These are phyloP conservation scores for Oreortyx pictus DNA, from an alignment of 2,797 vertebrate genomes.

Conservation along the genomic window DNA sequence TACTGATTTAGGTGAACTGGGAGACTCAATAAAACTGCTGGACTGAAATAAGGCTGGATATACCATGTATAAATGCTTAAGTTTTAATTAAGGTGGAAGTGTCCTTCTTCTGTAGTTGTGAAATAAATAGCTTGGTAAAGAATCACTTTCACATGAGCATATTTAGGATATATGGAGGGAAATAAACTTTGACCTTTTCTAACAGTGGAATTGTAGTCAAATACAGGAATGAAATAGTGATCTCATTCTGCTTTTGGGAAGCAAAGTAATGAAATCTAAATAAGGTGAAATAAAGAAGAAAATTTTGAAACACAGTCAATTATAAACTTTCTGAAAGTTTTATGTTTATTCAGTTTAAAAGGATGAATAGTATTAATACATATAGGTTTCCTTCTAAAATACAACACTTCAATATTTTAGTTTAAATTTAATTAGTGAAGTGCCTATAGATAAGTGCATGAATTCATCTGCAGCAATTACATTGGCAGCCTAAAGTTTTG, in stretches of 20 bases:
- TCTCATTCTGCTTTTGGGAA: background rate
- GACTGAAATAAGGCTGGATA: background rate
- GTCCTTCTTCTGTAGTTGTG: background rate
- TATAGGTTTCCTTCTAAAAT: background rate
- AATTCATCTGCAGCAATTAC: background rate
- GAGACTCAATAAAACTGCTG: background rate
- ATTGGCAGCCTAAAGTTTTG: background rate
- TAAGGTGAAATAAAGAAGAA: background rate
- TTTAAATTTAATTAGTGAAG: background rate
- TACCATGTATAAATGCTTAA: background rate
- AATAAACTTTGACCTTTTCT: slow-evolving; percentile 5
- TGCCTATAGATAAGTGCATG: background rate
- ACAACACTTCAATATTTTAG: background rate
- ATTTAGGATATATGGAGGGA: background rate
- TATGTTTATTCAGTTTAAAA: background rate
- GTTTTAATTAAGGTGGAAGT: slow-evolving; percentile 3
- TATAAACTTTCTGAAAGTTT: background rate
- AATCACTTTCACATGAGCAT: background rate
- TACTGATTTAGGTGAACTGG: background rate
- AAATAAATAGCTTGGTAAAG: slow-evolving; percentile 19
- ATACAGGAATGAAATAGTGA: background rate
- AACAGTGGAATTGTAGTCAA: background rate
- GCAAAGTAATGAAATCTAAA: background rate
- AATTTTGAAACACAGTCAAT: background rate
- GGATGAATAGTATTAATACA: background rate